Conservation (phyloP, 2,113 vertebrate species). For the Corythoichthys haematopterus region DNA sequence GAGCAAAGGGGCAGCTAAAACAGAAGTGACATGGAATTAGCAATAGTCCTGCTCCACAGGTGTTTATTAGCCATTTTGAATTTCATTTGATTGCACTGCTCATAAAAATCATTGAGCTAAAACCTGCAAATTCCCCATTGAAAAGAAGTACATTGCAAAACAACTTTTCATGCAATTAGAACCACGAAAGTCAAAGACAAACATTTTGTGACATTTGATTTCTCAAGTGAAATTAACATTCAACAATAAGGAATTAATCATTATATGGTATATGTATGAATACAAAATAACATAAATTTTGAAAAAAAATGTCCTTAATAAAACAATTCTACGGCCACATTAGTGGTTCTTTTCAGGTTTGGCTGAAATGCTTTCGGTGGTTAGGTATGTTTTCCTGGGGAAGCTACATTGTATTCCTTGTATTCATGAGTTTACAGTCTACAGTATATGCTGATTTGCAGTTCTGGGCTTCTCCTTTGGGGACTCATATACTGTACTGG, state of each 20-base stretch:
- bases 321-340: too few relatives aligned
- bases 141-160: constrained; percentile 10
- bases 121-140: neutral
- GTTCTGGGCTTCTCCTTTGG: constrained; percentile 24
- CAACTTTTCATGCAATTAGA: neutral
- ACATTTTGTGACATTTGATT: neutral
- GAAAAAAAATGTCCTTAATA: neutral
- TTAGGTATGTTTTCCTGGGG: constrained; percentile 15
- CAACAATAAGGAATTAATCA: neutral
- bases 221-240: neutral
- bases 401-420: constrained; percentile 39
- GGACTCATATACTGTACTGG: constrained; percentile 13
- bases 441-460: constrained; percentile 22
- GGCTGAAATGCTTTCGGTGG: constrained; percentile 5
- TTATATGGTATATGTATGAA: neutral
- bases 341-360: neutral
- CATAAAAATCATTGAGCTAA: neutral
- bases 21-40: too few relatives aligned
- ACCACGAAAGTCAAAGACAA: neutral
- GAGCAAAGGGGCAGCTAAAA: too few relatives aligned
- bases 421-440: constrained; percentile 30
- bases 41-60: too few relatives aligned
- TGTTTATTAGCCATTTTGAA: too few relatives aligned
- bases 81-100: too few relatives aligned
- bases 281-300: neutral